Evolutionary conservation across 2,888 invertebrate species (phyloP).

Genomic region (Caenorhabditis zanzibari): DNA sequence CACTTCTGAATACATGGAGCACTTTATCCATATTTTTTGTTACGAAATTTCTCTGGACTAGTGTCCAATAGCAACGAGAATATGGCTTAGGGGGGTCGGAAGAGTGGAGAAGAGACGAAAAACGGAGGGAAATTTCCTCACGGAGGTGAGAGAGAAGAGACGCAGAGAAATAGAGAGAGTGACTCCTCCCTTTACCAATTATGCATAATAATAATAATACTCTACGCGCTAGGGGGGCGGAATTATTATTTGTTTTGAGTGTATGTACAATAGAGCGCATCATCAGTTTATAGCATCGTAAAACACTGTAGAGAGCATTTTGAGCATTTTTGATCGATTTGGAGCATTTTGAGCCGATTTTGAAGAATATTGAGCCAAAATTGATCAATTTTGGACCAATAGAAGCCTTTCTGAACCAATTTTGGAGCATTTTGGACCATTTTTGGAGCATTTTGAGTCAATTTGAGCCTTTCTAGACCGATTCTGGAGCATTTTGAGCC

Average conservation of each 20-base stretch:
- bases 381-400: too few relatives aligned
- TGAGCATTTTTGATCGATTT: too few relatives aligned
- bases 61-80: slow-evolving; percentile 54
- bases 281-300: not conserved
- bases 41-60: slow-evolving; percentile 18
- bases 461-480: too few relatives aligned
- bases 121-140: slow-evolving; percentile 1
- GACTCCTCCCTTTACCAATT: slow-evolving; percentile 29
- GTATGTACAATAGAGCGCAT: slow-evolving; percentile 6
- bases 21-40: slow-evolving; percentile 50
- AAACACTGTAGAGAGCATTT: too few relatives aligned
- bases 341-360: too few relatives aligned
- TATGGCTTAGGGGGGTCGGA: not conserved
- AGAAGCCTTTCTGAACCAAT: too few relatives aligned
- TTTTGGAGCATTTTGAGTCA: too few relatives aligned
- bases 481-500: too few relatives aligned
- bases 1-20: slow-evolving; percentile 28
- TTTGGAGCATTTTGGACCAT: too few relatives aligned
- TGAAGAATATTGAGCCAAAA: too few relatives aligned
- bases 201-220: slow-evolving; percentile 40
- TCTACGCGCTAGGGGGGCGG: not conserved
- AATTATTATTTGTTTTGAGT: slow-evolving; percentile 16
- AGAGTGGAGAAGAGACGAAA: not conserved
- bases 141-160: not conserved
- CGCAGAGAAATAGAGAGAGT: not conserved